phyloP scores from a whole-genome alignment of 2,888 invertebrate species.

The Xanthia icteritia region DNA sequence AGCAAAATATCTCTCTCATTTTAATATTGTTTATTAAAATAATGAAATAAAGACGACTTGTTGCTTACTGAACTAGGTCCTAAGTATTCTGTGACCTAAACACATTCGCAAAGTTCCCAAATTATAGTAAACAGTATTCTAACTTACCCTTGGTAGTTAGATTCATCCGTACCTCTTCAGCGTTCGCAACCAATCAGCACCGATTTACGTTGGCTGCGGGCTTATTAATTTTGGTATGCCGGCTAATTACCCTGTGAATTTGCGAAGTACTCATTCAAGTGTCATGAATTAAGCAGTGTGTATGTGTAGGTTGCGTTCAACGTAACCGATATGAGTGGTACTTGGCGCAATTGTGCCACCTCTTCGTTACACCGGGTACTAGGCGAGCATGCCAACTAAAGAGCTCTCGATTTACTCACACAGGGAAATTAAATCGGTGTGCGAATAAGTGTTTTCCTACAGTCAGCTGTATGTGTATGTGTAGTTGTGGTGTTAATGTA shows the following conservation, averaged over 20 bases:
- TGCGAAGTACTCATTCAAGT: conserved; percentile 86
- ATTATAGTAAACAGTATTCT: conserved; percentile 38
- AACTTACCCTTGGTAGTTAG: conserved; percentile 88
- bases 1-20: too few species aligned
- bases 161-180: conserved; percentile 89
- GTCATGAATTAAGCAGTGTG: conserved; percentile 80
- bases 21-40: neutral
- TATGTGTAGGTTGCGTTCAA: conserved; percentile 77
- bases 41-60: neutral
- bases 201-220: conserved; percentile 84
- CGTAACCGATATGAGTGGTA: conserved; percentile 79
- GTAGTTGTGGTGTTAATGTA: conserved; percentile 66
- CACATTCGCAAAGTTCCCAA: conserved; percentile 44
- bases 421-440: conserved; percentile 68
- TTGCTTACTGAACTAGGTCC: neutral
- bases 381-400: conserved; percentile 76
- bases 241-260: conserved; percentile 89
- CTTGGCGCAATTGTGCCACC: conserved; percentile 79
- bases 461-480: conserved; percentile 58
- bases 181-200: conserved; percentile 84
- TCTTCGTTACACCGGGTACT: conserved; percentile 86
- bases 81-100: conserved; percentile 4
- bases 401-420: conserved; percentile 75
- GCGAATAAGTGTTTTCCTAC: conserved; percentile 65
- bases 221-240: conserved; percentile 88